Conservation (phyloP, 2,888 invertebrate species). For the Eledona agricola region DNA sequence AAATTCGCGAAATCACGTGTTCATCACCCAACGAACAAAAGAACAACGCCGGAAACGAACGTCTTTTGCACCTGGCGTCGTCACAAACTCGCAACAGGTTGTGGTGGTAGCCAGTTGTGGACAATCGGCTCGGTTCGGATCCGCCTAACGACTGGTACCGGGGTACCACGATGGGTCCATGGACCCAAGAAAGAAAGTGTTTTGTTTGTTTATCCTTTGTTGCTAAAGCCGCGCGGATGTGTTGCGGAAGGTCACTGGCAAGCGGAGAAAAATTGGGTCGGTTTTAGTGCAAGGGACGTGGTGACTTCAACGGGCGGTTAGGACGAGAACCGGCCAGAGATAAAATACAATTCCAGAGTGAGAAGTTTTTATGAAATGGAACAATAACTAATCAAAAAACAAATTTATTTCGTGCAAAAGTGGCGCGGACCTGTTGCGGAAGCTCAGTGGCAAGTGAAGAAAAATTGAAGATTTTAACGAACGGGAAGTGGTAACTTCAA, state of each 20-base stretch:
- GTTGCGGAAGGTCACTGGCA: slow-evolving; percentile 21
- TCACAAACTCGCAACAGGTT: slow-evolving; percentile 46
- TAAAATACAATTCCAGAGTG: neutral
- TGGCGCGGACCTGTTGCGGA: too few species aligned
- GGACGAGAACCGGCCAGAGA: slow-evolving; percentile 1
- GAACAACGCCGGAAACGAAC: slow-evolving; percentile 37
- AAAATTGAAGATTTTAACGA: too few species aligned
- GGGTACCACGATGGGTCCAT: neutral
- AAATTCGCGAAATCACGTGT: slow-evolving; percentile 33
- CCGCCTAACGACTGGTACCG: slow-evolving; percentile 13
- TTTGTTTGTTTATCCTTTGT: slow-evolving; percentile 28
- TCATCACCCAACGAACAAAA: slow-evolving; percentile 41
- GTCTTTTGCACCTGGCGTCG: slow-evolving; percentile 48
- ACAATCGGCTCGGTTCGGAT: slow-evolving; percentile 38
- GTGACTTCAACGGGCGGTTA: slow-evolving; percentile 14
- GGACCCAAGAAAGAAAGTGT: slow-evolving; percentile 21
- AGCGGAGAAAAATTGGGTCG: slow-evolving; percentile 11
- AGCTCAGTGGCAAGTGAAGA: too few species aligned
- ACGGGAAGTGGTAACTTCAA: too few species aligned
- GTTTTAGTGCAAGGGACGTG: too few species aligned
- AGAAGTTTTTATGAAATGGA: neutral
- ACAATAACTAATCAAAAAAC: too few species aligned
- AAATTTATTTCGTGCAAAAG: too few species aligned
- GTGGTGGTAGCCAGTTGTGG: slow-evolving; percentile 37
- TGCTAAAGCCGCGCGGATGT: slow-evolving; percentile 5